Evolutionary conservation across 1,140 invertebrate genomes (phyloP), one percentile per base, ranked within the genome.

Genomic region (Drosophila azteca): DNA sequence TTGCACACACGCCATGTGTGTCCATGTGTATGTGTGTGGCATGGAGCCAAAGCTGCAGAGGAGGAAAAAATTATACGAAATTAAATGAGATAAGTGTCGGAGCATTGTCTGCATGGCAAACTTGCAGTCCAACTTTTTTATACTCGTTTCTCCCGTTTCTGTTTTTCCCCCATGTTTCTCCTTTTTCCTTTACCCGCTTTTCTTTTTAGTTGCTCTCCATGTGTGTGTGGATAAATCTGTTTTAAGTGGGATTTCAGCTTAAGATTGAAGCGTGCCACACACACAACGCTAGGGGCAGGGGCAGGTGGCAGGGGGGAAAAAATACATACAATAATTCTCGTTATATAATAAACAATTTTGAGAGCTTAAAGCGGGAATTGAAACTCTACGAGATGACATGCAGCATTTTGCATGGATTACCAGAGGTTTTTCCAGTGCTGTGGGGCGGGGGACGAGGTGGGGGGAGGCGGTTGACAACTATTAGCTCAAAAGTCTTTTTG

Each of bases 31-130:
- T n/a, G 52, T 49, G 43, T 44, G 52, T n/a, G 31, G 31, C 31
- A 8, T 31, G 8, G 8, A 3, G 31, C 11, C 20, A 35, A n/a
- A 9, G 41, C 45, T 46, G 17, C 60, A 24, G 3, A 48, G 31
- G n/a, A 67, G 50, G 22, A 67, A 67, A 68, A 79, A 79, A 70
- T 79, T 70, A 79, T 62, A 68, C 64, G 64, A 73, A 82, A 65
- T 69, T 70, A 75, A 66, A 74, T 63, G 73, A 73, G 79, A 81
- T 81, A 81, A 81, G 79, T 64, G 59, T 70, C 53, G 71, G 68
- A 55, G 68, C 69, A 74, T 73, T 74, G 71, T 74, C 71, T 74
- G 68, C 52, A 52, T 49, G 41, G 69, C 48, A 74, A 70, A 58
- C 46, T 53, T 73, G 60, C 52, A 43, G 53, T 52, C 52, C 59